A percentile compares a stretch with the other conserved stretches of the same genome.
These are phyloP conservation scores for Gymnarchus niloticus DNA, from an alignment of 2,113 vertebrate genomes.

Conservation along the genomic window DNA sequence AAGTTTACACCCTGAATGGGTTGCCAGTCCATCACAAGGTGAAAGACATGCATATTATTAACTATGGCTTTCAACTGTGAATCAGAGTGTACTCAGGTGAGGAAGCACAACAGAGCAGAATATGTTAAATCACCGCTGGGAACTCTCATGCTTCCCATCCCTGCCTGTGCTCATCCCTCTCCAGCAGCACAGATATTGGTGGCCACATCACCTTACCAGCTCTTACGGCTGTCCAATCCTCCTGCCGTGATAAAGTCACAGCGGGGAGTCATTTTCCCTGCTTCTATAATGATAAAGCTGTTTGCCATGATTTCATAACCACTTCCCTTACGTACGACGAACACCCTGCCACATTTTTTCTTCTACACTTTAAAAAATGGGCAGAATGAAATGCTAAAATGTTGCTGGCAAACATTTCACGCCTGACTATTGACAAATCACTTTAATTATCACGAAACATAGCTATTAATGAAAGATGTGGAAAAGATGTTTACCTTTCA, in stretches of 20 bases:
- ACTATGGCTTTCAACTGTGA: background rate
- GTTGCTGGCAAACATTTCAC: background rate
- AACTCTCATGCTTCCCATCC: background rate
- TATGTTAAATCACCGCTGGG: background rate
- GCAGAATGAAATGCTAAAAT: background rate
- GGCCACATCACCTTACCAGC: background rate
- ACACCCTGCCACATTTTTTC: background rate
- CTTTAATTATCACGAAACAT: background rate
- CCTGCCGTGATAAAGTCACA: background rate
- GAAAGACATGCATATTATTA: no score
- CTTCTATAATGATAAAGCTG: conserved; percentile 1
- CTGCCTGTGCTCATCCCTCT: background rate
- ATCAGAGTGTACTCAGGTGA: background rate
- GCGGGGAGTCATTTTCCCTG: background rate
- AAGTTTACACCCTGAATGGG: no score
- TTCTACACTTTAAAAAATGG: background rate
- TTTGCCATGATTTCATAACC: background rate
- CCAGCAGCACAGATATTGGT: background rate
- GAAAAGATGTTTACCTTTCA: background rate
- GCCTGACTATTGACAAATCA: background rate
- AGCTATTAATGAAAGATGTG: background rate
- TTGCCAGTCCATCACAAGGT: no score
- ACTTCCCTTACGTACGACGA: background rate
- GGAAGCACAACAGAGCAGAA: background rate
- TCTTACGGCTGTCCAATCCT: background rate